Base-by-base conservation (phyloP, 2,888 invertebrate genomes). In the Hyposoter didymator region DNA sequence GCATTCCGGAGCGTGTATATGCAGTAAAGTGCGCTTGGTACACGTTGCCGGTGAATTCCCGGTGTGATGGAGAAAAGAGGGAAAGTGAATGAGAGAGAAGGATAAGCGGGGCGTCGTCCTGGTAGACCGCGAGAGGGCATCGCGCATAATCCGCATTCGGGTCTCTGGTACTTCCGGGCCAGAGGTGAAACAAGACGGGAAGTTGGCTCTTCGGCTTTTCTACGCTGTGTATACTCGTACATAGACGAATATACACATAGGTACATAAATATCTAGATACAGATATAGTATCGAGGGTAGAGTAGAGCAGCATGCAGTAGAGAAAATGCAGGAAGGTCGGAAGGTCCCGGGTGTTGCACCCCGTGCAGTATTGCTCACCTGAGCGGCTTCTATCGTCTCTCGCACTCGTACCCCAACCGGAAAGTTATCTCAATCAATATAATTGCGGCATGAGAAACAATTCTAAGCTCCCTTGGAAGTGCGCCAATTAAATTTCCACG, bases 1-100 rank as follows among this genome's bases (percentile, higher is more conserved):
- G 88, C 86, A 89, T 89, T 85, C 87, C 87, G 66, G 84, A 84
- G 85, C 70, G 82, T 80, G 78, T 84, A 81, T 84, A 83, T 87
- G 86, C 82, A 84, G 79, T 70, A 75, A 74, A 84, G 84, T 84
- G 84, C 47, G 28, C 83, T 67, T 28, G 35, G 73, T 73, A 49
- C 62, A 70, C 52, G 83, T 70, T 82, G 45, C 72, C 55, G 64
- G 59, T 75, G 75, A 39, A 72, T 64, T 67, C 49, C 74, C 66
- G 6, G 19, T 1, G 67, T 22, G 69, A 59, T 66, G 66, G 62
- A 28, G 62, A 79, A 28, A 66, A 79, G 69, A 72, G 70, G 76
- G 52, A 55, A 75, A 79, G 79, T 72, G 78, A 62, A 19, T 79
- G 81, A 47, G 70, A 79, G 62, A 75, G 78, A 78, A 39, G 72